Conservation (phyloP, 2,797 vertebrate genomes). For the Eremophila alpestris region DNA sequence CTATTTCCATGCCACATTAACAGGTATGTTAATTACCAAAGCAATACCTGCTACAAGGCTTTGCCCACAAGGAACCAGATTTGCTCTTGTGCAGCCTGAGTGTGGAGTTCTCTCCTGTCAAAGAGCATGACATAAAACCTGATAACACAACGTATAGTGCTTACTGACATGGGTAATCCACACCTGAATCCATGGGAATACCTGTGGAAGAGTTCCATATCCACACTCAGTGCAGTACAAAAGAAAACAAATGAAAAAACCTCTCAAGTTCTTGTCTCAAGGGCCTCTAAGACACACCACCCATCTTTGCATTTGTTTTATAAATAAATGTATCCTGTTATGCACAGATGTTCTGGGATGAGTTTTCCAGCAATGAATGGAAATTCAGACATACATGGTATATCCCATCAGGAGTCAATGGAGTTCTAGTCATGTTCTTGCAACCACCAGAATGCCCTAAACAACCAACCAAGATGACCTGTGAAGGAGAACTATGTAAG, state of each 20-base stretch:
- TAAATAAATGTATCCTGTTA: conserved; percentile 15
- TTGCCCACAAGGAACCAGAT: not conserved
- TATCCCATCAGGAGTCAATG: not conserved
- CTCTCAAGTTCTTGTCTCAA: not conserved
- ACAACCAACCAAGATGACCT: not conserved
- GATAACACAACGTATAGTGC: not conserved
- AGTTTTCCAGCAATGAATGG: not conserved
- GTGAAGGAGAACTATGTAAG: not conserved
- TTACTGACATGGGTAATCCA: not conserved
- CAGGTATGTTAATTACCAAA: not conserved
- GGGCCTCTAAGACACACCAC: conserved; percentile 1
- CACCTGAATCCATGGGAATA: not conserved
- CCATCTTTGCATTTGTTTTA: not conserved
- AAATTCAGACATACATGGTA: not conserved
- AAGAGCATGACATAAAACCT: not conserved
- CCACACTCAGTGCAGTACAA: not conserved
- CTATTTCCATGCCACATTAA: not conserved
- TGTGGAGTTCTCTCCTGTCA: not conserved
- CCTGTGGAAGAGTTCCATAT: not conserved
- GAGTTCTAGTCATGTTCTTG: not conserved
- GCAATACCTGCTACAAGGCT: conserved; percentile 18
- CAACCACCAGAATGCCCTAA: not conserved
- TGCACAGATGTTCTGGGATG: conserved; percentile 13
- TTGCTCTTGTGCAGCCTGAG: not conserved
- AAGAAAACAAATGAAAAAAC: not conserved